Percentiles rank a stretch among this genome's conserved stretches.
Conservation (phyloP, 2,113 vertebrate genomes). For the Aspiorhynchus laticeps region DNA sequence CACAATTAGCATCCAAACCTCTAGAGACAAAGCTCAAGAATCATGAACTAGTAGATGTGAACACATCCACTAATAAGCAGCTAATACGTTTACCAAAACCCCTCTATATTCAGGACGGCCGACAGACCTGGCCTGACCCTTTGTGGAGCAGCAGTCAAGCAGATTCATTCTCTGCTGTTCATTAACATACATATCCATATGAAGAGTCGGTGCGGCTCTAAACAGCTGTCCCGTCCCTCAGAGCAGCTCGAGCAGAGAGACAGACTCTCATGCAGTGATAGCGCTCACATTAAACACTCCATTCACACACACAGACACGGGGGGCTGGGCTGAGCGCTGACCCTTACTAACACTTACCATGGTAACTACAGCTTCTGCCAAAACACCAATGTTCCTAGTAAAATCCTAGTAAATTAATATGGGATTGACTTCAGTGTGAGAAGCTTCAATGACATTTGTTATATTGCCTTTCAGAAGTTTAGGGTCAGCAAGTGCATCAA, state of each 20-base stretch:
- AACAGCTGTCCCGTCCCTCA: conserved; percentile 59
- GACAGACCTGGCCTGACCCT: conserved; percentile 28
- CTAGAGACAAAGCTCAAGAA: background rate
- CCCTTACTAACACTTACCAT: conserved; percentile 30
- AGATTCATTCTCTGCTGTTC: conserved; percentile 44
- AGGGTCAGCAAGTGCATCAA: too few species aligned
- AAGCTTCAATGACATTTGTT: too few species aligned
- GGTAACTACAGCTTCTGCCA: background rate
- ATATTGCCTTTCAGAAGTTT: too few species aligned
- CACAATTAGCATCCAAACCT: background rate
- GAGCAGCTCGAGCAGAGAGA: conserved; percentile 48
- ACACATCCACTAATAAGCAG: background rate
- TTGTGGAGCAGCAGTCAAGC: conserved; percentile 55
- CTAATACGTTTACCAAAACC: background rate
- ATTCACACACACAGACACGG: conserved; percentile 33
- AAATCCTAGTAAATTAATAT: too few species aligned
- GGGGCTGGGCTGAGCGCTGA: conserved; percentile 47
- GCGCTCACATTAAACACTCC: conserved; percentile 41
- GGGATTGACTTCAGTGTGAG: too few species aligned
- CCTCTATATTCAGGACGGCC: background rate
- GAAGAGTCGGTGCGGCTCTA: conserved; percentile 52
- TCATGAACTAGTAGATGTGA: background rate
- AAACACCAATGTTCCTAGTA: too few species aligned
- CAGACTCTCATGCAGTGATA: conserved; percentile 43
- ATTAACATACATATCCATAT: conserved; percentile 65